phyloP scores from a whole-genome alignment of 1,140 invertebrate species.

The Xylocopa sonorina region DNA sequence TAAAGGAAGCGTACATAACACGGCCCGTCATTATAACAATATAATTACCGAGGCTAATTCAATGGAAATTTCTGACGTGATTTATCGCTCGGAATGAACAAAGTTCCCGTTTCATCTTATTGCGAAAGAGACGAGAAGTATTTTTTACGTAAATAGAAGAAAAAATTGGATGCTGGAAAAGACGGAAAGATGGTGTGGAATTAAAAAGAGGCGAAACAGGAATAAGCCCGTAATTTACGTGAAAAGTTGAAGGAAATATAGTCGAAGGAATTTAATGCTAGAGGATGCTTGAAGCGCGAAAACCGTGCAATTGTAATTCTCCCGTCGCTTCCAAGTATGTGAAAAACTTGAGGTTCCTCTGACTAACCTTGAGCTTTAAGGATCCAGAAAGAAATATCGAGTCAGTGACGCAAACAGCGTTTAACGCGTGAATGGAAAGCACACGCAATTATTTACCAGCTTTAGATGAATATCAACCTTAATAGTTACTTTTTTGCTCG shows the following conservation, averaged over 20 bases:
- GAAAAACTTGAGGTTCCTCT: background rate
- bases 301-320: background rate
- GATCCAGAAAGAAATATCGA: background rate
- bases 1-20: background rate
- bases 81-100: background rate
- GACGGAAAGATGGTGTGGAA: background rate
- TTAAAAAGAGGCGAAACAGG: background rate
- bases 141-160: background rate
- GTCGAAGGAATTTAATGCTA: background rate
- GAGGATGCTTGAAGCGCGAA: background rate
- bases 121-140: background rate
- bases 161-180: too few relatives aligned
- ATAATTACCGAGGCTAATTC: background rate
- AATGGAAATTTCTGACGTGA: background rate
- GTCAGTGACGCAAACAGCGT: conserved; percentile 15
- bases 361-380: background rate
- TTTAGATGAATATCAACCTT: conserved; percentile 11
- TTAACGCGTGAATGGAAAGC: background rate
- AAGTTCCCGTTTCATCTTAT: background rate
- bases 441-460: conserved; percentile 7
- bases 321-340: background rate
- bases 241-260: background rate
- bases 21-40: background rate
- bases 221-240: background rate
- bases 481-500: conserved; percentile 3